Base-by-base conservation (phyloP, 1,140 invertebrate genomes). In the Mamestra configurata region DNA sequence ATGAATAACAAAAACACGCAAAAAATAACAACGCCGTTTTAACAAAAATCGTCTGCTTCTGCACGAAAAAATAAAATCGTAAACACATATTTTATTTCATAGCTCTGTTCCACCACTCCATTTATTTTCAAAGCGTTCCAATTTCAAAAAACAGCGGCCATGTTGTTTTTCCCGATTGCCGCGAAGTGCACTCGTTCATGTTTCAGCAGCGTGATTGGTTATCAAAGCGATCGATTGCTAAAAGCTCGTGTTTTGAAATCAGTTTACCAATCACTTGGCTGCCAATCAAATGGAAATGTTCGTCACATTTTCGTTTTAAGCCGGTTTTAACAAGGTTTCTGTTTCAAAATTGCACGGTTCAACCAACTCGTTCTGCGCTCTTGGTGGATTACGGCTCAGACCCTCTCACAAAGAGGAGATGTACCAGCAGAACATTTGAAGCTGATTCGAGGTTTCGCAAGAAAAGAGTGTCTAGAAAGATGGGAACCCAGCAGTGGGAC, bases 121-220 rank as follows among this genome's bases (percentile, higher is more conserved):
- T 40, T 57, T 57, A 15, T 57, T 46, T 64, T 22, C 5, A 4
- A 64, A 64, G 59, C 59, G 35, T 64, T 64, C 64, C 64, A 43
- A 43, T 68, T 68, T 68, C 20, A 46, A 49, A 35, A 68, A 68
- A 68, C 37, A 68, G 40, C 37, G 8, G 40, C 40, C 64, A 46
- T 68, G 40, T 68, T 68, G 40, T 49, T 68, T 66, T 18, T 3
- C 3, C 31, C 11, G 10, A 22, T 66, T 22, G 35, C 8, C 8
- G 27, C 7, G 61, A 43, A 66, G 13, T 68, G 64, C 64, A 68
- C 20, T 68, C 57, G 57, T 20, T 61, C 59, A 61, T 46, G 64
- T 68, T 46, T 68, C 64, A 46, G 22, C 18, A 22, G 18, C 22
- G 11, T 68, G 64, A 68, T 68, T 68, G 64, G 64, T 46, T 46